phyloP scores from a whole-genome alignment of 2,113 vertebrate species.

The Notarius quadriscutis region DNA sequence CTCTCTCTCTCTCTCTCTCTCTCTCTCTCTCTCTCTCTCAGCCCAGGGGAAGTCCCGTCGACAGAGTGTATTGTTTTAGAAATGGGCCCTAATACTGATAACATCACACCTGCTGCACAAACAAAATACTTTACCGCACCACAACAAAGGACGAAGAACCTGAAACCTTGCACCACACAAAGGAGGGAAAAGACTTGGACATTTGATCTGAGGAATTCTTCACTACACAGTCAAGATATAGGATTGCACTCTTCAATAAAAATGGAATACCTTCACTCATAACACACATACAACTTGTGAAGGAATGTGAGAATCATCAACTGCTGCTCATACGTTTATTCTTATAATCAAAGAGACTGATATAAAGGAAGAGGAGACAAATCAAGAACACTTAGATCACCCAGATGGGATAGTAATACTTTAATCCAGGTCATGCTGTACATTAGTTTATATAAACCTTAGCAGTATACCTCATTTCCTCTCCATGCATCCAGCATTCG shows the following conservation, averaged over 20 bases:
- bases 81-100: background rate
- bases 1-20: background rate
- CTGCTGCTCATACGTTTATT: conserved; percentile 14
- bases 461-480: conserved; percentile 19
- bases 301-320: background rate
- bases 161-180: background rate
- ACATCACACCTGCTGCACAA: background rate
- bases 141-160: background rate
- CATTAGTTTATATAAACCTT: background rate
- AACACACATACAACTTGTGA: conserved; percentile 15
- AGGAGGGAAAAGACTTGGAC: background rate
- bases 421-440: conserved; percentile 12
- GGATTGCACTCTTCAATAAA: conserved; percentile 1
- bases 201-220: background rate
- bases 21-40: background rate
- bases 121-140: conserved; percentile 11
- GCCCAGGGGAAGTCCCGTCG: conserved; percentile 42
- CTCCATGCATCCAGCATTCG: background rate
- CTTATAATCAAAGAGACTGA: background rate
- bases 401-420: background rate
- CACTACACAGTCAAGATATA: conserved; percentile 16
- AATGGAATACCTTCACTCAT: background rate
- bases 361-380: conserved; percentile 1
- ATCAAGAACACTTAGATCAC: background rate
- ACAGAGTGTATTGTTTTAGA: conserved; percentile 44